Conservation (phyloP, 2,113 vertebrate genomes). For the Micronycteris hirsuta region DNA sequence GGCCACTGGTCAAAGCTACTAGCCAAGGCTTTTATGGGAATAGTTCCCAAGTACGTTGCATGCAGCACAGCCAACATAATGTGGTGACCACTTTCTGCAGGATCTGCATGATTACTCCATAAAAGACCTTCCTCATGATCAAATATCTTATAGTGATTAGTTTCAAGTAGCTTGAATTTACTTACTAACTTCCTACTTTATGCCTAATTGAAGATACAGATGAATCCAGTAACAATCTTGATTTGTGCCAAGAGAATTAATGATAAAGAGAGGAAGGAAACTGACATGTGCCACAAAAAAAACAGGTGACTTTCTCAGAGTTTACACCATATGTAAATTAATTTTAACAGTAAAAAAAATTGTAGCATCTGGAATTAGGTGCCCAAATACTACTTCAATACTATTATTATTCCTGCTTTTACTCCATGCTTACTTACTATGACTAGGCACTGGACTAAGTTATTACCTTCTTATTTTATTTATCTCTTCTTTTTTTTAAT, state of each 20-base stretch:
- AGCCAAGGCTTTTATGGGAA: constrained; percentile 9
- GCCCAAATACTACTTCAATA: background rate
- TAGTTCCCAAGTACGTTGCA: background rate
- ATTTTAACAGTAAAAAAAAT: background rate
- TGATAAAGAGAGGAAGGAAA: background rate
- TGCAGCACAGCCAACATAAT: background rate
- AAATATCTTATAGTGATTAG: background rate
- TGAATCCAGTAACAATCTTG: background rate
- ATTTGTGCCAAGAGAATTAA: background rate
- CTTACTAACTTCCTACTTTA: background rate
- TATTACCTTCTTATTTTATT: background rate
- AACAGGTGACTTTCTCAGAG: background rate
- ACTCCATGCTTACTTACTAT: background rate
- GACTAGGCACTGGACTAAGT: background rate
- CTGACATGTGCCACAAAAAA: background rate
- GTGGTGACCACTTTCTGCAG: background rate
- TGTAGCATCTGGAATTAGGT: background rate
- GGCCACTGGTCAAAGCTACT: background rate
- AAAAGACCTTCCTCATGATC: background rate
- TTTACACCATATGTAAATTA: background rate
- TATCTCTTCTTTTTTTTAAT: background rate
- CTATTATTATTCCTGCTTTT: background rate
- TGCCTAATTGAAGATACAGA: background rate
- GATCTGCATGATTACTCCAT: background rate
- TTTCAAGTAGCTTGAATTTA: background rate